A percentile compares a stretch with the other conserved stretches of the same genome.
phyloP scores from a whole-genome alignment of 1,140 invertebrate genomes.

The Goniozus legneri region DNA sequence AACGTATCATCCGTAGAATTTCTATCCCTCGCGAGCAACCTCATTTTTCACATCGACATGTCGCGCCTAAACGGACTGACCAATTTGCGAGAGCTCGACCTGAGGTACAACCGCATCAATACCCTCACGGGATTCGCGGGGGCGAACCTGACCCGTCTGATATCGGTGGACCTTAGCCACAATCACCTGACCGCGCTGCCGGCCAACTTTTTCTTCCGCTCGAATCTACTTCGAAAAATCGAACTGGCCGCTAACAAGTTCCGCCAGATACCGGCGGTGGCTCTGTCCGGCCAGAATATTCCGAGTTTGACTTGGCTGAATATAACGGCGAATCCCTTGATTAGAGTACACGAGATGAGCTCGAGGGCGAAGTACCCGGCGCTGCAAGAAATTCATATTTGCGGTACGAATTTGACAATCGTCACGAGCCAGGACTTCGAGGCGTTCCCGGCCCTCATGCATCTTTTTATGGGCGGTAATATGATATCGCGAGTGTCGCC shows the following conservation, averaged over 20 bases:
- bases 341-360: constrained; percentile 65
- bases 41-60: constrained; percentile 68
- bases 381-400: constrained; percentile 78
- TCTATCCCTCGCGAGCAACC: constrained; percentile 70
- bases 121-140: constrained; percentile 71
- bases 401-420: constrained; percentile 77
- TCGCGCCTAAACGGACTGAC: constrained; percentile 69
- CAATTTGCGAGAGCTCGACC: constrained; percentile 71
- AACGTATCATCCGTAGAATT: constrained; percentile 72
- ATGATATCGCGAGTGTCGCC: constrained; percentile 77
- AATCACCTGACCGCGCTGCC: constrained; percentile 73
- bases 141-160: constrained; percentile 67
- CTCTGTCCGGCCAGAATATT: constrained; percentile 70
- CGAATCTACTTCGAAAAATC: constrained; percentile 66
- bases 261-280: constrained; percentile 74
- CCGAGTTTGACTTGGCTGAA: constrained; percentile 72
- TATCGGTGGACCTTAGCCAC: constrained; percentile 69
- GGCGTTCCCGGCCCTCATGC: constrained; percentile 73
- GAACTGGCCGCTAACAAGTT: constrained; percentile 80
- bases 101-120: constrained; percentile 72
- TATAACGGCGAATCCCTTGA: constrained; percentile 77
- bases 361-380: constrained; percentile 63
- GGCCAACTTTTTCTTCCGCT: constrained; percentile 74
- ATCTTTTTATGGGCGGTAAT: constrained; percentile 72
- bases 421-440: constrained; percentile 85